Conservation (phyloP, 2,113 vertebrate species). For the Eulemur macaco region DNA sequence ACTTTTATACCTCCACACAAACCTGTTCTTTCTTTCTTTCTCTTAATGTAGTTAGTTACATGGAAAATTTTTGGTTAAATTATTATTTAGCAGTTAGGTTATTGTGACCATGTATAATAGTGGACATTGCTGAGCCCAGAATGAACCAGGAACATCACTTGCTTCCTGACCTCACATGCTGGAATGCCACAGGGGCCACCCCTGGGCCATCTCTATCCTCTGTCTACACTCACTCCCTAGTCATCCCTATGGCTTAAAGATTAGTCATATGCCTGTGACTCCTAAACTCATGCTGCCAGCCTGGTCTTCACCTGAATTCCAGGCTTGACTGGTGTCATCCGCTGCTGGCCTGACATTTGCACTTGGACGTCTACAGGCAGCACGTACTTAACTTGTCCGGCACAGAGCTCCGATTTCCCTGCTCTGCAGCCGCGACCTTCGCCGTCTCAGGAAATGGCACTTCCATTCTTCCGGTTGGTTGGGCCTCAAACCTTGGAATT, state of each 20-base stretch:
- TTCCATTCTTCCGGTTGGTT: neutral
- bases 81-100: neutral
- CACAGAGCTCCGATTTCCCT: neutral
- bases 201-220: neutral
- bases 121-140: neutral
- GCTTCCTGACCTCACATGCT: neutral
- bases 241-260: neutral
- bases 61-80: neutral
- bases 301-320: neutral
- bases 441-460: neutral
- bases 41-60: neutral
- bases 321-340: neutral
- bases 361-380: neutral
- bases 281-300: neutral
- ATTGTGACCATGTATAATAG: neutral
- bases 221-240: neutral
- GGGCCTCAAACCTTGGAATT: neutral
- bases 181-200: too few relatives aligned
- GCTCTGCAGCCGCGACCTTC: neutral
- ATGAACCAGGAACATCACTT: neutral
- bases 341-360: neutral
- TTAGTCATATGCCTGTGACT: neutral
- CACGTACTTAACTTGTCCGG: constrained; percentile 31
- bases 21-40: neutral
- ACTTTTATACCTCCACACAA: neutral